Evolutionary conservation across 2,888 invertebrate genomes (phyloP), one percentile per base, ranked within the genome.

Genomic region (Orthosia incerta): DNA sequence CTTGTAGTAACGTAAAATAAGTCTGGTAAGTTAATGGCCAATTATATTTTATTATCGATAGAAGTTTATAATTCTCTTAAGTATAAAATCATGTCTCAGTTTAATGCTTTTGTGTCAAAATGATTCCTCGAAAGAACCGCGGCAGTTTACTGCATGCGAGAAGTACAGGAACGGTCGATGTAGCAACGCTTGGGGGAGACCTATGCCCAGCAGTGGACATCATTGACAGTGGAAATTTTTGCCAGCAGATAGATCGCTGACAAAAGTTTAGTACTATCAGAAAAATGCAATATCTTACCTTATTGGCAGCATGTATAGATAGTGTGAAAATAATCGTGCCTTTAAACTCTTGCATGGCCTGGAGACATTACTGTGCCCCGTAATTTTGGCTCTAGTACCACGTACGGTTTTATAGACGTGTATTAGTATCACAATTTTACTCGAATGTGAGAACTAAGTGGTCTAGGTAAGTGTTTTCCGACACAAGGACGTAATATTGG

Each of bases 401-500:
- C 48, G 15, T 23, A 74, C 13, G 15, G 18, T 15, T 59, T 0
- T 23, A 18, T 16, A 59, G 16, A 48, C 46, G 31, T 23, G 16
- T 66, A 65, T 48, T 67, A 60, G 60, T 67, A 64, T 67, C 46
- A 79, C 79, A 79, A 79, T 79, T 82, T 82, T 66, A 79, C 79
- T 63, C 57, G 79, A 82, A 80, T 80, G 60, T 80, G 80, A 82
- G 74, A 82, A 71, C 71, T 82, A 74, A 79, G 78, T 74, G 82
- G 82, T 57, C 15, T 74, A 74, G 74, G 74, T 74, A 74, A 79
- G 71, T 72, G 59, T 82, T 85, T 81, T 70, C 69, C 66, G 67
- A 67, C 73, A 71, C 82, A 84, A 86, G 86, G 86, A 85, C 85
- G 68, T 78, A 50, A 84, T 83, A 74, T 80, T 62, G 16, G 62